Base-by-base conservation (phyloP, 1,140 invertebrate species). In the Atta cephalotes region DNA sequence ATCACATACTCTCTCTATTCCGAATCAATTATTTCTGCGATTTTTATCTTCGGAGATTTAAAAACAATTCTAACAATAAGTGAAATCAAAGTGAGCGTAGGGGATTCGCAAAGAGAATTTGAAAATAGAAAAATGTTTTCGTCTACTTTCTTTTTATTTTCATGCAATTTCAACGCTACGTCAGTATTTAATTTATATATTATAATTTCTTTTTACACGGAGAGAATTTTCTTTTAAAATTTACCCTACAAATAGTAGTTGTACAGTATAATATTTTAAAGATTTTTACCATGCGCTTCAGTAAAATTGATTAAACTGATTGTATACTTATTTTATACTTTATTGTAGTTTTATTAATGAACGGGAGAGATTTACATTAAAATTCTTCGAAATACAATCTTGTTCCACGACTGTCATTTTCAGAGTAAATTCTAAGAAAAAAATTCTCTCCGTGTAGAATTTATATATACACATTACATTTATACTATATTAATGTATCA, bases 91-190 rank as follows among this genome's bases (percentile, higher is more conserved):
- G 14, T 25, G 16, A 21, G 21, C 58, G 14, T 14, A 35, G 7
- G 9, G 10, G 49, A 65, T 65, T 28, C 5, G 12, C 18, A 12
- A 65, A 51, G 60, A 79, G 16, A 79, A 65, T 79, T 14, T 65
- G 39, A 45, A 31, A 65, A 65, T n/a, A 10, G n/a, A 63, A 65
- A 79, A 9, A 28, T 31, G 2, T 10, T 9, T 45, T 45, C 39
- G 2, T n/a, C 14, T 16, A 0, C 16, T 10, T 12, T 0, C 3
- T 56, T 56, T 28, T 56, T 45, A 9, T 58, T 45, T 39, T 4
- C n/a, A 21, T 28, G 9, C 9, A 12, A 2, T 9, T 35, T 53
- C 14, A 35, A 74, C 35, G 16, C 2, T 31, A 51, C 9, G 4
- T 74, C 14, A 56, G 1, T 35, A 56, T 25, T 18, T n/a, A 74